These are phyloP conservation scores for Burhinus bistriatus DNA, from an alignment of 2,113 vertebrate species.

Conservation along the genomic window DNA sequence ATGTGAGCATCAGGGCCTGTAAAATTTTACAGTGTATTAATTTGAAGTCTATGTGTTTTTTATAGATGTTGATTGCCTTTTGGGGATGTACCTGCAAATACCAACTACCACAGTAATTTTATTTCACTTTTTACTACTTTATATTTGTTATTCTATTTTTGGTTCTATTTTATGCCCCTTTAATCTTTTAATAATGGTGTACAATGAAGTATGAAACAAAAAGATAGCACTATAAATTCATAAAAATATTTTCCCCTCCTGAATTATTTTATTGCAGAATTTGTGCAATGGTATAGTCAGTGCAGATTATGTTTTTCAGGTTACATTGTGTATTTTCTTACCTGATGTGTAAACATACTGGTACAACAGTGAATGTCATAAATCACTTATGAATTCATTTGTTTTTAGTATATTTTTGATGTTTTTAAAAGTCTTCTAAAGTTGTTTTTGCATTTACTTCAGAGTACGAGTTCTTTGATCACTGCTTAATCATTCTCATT, in stretches of 20 bases:
- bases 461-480: not conserved
- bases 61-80: not conserved
- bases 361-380: not conserved
- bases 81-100: not conserved
- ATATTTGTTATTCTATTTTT: not conserved
- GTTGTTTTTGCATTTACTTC: not conserved
- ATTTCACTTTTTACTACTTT: not conserved
- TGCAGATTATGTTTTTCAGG: not conserved
- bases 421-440: not conserved
- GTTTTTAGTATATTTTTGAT: not conserved
- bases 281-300: not conserved
- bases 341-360: not conserved
- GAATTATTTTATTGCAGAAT: not conserved
- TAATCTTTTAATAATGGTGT: not conserved
- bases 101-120: not conserved
- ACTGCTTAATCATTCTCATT: slow-evolving; percentile 14
- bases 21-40: not conserved
- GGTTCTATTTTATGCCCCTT: not conserved
- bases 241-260: not conserved
- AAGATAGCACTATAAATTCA: not conserved
- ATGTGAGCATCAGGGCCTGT: not conserved
- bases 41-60: not conserved
- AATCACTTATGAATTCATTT: not conserved
- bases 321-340: not conserved
- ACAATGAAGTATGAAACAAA: not conserved